phyloP scores from a whole-genome alignment of 2,888 invertebrate genomes.

The Callosobruchus maculatus region DNA sequence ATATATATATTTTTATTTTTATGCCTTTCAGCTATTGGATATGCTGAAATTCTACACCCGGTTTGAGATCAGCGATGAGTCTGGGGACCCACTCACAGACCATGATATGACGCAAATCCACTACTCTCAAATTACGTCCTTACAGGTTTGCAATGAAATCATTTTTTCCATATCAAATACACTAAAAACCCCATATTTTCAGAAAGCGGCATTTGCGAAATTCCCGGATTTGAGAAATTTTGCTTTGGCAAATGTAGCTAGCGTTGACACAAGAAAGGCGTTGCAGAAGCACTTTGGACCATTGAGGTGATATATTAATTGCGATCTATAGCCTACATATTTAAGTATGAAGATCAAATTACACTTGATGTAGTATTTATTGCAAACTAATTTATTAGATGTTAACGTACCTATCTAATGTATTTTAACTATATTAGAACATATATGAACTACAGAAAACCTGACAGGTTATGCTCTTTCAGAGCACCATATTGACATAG shows the following conservation, averaged over 20 bases:
- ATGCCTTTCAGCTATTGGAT: slow-evolving; percentile 70
- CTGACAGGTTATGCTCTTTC: too few species aligned
- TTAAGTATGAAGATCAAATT: too few species aligned
- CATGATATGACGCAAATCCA: slow-evolving; percentile 92
- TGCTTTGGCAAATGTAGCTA: slow-evolving; percentile 89
- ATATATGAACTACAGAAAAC: too few species aligned
- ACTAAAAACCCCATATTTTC: slow-evolving; percentile 36
- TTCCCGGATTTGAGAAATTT: slow-evolving; percentile 84
- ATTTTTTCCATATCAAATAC: neutral
- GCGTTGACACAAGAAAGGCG: slow-evolving; percentile 85
- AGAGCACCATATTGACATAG: too few species aligned
- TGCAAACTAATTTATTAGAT: too few species aligned
- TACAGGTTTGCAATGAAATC: slow-evolving; percentile 60
- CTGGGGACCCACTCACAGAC: slow-evolving; percentile 90
- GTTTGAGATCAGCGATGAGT: slow-evolving; percentile 96
- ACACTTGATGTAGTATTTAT: too few species aligned
- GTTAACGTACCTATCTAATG: too few species aligned
- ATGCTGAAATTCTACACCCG: slow-evolving; percentile 95
- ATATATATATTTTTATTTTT: neutral
- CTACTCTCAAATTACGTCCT: slow-evolving; percentile 85
- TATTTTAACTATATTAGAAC: too few species aligned
- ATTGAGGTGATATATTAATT: slow-evolving; percentile 53
- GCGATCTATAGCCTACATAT: too few species aligned
- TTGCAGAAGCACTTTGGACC: slow-evolving; percentile 81
- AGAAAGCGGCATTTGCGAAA: slow-evolving; percentile 91